Conservation (phyloP, 2,888 invertebrate species). For the Eulithis testata region DNA sequence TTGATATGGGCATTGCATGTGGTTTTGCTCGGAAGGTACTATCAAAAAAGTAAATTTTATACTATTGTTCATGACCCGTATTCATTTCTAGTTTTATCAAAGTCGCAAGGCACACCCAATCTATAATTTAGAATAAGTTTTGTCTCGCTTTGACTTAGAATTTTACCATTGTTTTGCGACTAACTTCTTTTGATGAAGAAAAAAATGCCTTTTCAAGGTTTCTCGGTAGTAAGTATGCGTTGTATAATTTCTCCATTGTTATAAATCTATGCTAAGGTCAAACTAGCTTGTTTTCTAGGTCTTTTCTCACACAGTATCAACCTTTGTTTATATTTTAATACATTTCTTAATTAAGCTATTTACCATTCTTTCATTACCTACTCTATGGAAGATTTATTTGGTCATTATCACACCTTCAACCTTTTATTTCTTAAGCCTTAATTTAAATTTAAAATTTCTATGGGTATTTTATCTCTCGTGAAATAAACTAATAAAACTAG, state of each 20-base stretch:
- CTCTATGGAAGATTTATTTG: constrained; percentile 16
- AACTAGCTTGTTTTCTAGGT: constrained; percentile 15
- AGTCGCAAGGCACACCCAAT: too few relatives aligned
- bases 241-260: constrained; percentile 27
- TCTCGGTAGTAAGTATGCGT: not conserved
- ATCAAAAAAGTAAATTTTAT: too few relatives aligned
- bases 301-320: constrained; percentile 15
- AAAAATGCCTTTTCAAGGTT: not conserved
- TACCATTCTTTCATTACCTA: constrained; percentile 10
- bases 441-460: not conserved
- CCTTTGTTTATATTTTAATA: constrained; percentile 7
- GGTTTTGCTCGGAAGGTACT: too few relatives aligned
- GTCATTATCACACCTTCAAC: constrained; percentile 13
- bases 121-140: too few relatives aligned
- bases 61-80: too few relatives aligned
- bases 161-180: too few relatives aligned
- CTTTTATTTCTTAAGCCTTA: too few relatives aligned
- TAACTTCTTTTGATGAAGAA: too few relatives aligned
- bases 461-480: not conserved
- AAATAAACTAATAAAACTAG: constrained; percentile 6
- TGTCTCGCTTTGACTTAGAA: too few relatives aligned
- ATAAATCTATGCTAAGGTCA: constrained; percentile 16
- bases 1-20: too few relatives aligned
- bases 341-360: not conserved
- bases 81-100: too few relatives aligned